phyloP scores from a whole-genome alignment of 1,140 invertebrate genomes.

The Linepithema humile region DNA sequence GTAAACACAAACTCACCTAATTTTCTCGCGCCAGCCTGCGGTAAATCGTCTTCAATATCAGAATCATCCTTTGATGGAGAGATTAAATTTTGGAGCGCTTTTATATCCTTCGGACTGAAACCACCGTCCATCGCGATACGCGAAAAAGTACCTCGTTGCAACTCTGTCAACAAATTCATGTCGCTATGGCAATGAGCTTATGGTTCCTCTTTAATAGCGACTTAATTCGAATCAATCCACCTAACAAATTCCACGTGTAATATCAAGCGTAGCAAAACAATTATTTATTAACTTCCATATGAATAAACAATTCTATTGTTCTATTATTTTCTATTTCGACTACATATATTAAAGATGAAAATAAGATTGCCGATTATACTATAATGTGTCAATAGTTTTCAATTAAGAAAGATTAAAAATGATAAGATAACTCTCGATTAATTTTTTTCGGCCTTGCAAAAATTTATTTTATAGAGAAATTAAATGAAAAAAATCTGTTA shows the following conservation, averaged over 20 bases:
- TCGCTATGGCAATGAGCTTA: constrained; percentile 13
- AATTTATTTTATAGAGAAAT: neutral
- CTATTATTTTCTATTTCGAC: neutral
- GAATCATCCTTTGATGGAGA: constrained; percentile 70
- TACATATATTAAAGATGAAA: neutral
- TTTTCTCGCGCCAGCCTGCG: constrained; percentile 76
- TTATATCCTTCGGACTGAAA: constrained; percentile 74
- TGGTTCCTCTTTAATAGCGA: neutral
- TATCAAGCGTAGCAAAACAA: neutral
- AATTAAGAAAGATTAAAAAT: neutral
- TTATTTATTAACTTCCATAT: constrained; percentile 9
- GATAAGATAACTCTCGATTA: neutral
- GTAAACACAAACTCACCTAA: constrained; percentile 72
- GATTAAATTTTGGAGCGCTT: constrained; percentile 78
- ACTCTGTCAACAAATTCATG: constrained; percentile 23
- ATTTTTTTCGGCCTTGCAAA: neutral
- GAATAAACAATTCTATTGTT: neutral
- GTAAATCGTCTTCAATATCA: constrained; percentile 80
- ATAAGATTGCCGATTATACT: neutral
- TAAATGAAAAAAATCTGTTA: neutral
- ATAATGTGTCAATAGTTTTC: neutral
- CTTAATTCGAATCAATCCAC: neutral
- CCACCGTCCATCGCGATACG: constrained; percentile 70
- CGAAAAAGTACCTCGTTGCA: neutral
- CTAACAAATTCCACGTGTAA: neutral